phyloP scores from a whole-genome alignment of 2,113 vertebrate genomes.

The Pitta sordida region DNA sequence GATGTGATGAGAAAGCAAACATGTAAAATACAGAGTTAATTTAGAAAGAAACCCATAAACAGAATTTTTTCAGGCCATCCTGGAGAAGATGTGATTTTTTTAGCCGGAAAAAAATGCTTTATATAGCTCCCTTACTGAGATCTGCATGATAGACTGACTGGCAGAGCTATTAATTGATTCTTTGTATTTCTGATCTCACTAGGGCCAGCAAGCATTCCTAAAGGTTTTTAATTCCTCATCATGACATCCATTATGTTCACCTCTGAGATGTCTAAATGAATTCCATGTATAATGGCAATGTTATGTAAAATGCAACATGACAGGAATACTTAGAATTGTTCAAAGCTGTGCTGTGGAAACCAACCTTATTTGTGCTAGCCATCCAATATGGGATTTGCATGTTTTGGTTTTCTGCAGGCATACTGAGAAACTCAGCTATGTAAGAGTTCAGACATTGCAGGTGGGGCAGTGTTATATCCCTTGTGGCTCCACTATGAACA shows the following conservation, averaged over 20 bases:
- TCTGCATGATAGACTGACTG: slow-evolving; percentile 30
- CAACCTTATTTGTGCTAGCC: neutral
- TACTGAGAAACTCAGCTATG: neutral
- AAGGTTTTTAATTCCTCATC: slow-evolving; percentile 45
- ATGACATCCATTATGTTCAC: slow-evolving; percentile 35
- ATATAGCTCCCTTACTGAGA: neutral
- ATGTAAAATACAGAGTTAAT: neutral
- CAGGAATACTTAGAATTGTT: slow-evolving; percentile 45
- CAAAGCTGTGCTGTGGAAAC: neutral
- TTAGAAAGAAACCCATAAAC: neutral
- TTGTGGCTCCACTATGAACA: neutral
- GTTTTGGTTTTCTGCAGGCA: neutral
- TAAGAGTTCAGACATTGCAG: neutral
- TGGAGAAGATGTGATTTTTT: slow-evolving; percentile 30
- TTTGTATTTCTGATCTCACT: slow-evolving; percentile 40
- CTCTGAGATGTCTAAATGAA: slow-evolving; percentile 41
- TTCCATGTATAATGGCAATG: neutral
- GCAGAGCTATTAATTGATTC: slow-evolving; percentile 57
- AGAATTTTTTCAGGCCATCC: slow-evolving; percentile 28
- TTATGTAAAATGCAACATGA: slow-evolving; percentile 55
- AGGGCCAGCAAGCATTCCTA: slow-evolving; percentile 16
- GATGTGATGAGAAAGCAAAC: neutral
- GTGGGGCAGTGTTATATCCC: neutral
- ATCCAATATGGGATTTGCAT: neutral
- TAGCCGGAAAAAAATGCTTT: slow-evolving; percentile 58